Evolutionary conservation across 2,113 vertebrate species (phyloP).

Genomic region (Plectropomus leopardus): DNA sequence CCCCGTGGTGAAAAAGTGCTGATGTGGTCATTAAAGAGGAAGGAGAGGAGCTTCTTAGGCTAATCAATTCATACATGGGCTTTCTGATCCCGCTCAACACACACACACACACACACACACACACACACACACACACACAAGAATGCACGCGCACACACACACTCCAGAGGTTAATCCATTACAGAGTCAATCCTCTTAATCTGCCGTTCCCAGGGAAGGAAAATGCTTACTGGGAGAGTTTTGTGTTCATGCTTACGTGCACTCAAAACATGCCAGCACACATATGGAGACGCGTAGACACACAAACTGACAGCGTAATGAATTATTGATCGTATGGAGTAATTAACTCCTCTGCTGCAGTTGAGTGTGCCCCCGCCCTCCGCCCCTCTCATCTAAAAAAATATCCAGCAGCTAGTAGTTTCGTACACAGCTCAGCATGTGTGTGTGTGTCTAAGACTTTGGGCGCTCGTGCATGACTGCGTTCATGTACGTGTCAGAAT

Average conservation of each 20-base stretch:
- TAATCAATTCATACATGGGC: constrained; percentile 85
- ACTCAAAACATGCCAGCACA: constrained; percentile 74
- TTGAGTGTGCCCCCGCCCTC: constrained; percentile 53
- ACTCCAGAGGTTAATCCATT: constrained; percentile 86
- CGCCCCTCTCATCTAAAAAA: constrained; percentile 32
- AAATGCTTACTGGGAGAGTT: constrained; percentile 85
- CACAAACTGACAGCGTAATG: constrained; percentile 81
- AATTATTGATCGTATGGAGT: constrained; percentile 85
- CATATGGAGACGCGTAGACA: constrained; percentile 56
- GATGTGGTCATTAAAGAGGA: constrained; percentile 83
- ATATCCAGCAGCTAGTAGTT: constrained; percentile 51
- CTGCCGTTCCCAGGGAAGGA: constrained; percentile 80
- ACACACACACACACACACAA: constrained; percentile 34
- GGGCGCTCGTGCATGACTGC: constrained; percentile 42
- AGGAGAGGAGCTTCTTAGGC: constrained; percentile 79
- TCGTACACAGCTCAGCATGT: constrained; percentile 6
- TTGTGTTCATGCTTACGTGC: constrained; percentile 74
- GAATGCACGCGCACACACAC: constrained; percentile 48
- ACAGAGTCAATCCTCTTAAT: constrained; percentile 86
- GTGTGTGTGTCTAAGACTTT: constrained; percentile 31
- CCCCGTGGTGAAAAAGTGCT: constrained; percentile 79
- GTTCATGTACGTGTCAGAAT: constrained; percentile 63
- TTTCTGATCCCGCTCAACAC: constrained; percentile 74
- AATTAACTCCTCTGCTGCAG: constrained; percentile 83
- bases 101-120: constrained; percentile 35